A percentile compares a stretch with the other conserved stretches of the same genome.
phyloP scores from a whole-genome alignment of 2,888 invertebrate species.

The Polylopha cassiicola region DNA sequence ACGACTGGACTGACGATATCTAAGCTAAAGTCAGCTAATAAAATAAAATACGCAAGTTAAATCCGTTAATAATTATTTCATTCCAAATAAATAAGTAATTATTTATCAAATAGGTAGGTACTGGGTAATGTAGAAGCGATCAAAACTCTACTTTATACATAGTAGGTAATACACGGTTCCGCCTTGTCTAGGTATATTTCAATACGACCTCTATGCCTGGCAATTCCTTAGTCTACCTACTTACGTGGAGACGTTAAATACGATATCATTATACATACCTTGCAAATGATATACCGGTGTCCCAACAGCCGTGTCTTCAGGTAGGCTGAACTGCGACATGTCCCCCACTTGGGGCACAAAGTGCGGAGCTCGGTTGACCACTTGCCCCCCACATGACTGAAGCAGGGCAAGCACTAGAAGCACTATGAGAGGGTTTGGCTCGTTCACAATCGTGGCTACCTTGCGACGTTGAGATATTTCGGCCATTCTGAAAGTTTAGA shows the following conservation, averaged over 20 bases:
- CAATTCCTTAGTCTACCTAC: no score
- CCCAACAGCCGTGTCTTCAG: constrained; percentile 85
- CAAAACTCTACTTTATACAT: no score
- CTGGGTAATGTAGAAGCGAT: no score
- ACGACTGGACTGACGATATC: no score
- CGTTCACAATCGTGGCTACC: constrained; percentile 48
- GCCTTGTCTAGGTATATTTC: no score
- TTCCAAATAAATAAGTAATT: no score
- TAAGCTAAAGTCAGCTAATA: no score
- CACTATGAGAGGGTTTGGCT: constrained; percentile 53
- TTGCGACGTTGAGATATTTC: constrained; percentile 63
- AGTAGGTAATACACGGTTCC: no score
- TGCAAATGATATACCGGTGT: constrained; percentile 86
- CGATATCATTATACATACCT: constrained; percentile 60
- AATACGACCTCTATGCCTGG: no score
- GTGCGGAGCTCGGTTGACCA: constrained; percentile 83
- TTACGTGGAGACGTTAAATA: neutral
- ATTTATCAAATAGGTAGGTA: no score
- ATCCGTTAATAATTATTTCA: no score
- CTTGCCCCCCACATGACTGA: constrained; percentile 61
- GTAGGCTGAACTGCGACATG: constrained; percentile 84
- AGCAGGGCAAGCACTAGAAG: constrained; percentile 46
- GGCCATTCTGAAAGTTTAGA: constrained; percentile 57
- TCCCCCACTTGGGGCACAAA: constrained; percentile 85
- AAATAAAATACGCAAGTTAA: no score